Percentiles rank a stretch among this genome's conserved stretches.
Evolutionary conservation across 2,888 invertebrate species (phyloP).

Genomic region (Aleiodes alternator): DNA sequence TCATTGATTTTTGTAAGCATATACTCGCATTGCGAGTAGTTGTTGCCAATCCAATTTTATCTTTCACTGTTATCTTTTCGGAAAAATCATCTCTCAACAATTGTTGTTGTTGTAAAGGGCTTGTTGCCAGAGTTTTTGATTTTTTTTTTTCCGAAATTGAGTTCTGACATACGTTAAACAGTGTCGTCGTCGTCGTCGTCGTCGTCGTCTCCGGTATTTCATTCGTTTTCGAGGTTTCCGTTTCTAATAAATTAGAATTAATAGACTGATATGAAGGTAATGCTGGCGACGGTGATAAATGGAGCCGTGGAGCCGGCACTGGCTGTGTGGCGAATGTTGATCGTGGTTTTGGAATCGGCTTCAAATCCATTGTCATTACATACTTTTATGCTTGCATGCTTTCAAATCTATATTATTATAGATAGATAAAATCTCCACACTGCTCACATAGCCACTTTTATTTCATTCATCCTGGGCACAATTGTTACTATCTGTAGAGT

Average conservation of each 20-base stretch:
- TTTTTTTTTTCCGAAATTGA: constrained; percentile 55
- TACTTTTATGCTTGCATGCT: background rate
- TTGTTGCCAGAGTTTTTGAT: constrained; percentile 63
- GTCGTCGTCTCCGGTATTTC: constrained; percentile 56
- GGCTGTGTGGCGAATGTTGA: constrained; percentile 64
- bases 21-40: constrained; percentile 80
- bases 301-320: constrained; percentile 66
- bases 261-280: constrained; percentile 25
- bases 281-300: constrained; percentile 21
- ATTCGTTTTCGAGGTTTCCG: constrained; percentile 64
- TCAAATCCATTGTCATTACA: constrained; percentile 65
- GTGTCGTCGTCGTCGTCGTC: background rate
- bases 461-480: no score
- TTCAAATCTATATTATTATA: background rate
- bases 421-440: background rate
- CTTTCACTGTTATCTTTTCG: constrained; percentile 75
- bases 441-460: background rate
- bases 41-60: constrained; percentile 81
- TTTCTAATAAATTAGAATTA: constrained; percentile 63
- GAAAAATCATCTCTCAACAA: constrained; percentile 77
- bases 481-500: no score
- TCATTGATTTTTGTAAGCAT: constrained; percentile 73
- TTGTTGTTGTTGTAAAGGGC: constrained; percentile 74
- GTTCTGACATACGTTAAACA: constrained; percentile 50
- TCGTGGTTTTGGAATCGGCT: constrained; percentile 70